These are phyloP conservation scores for Abrostola tripartita DNA, from an alignment of 2,888 invertebrate species.

Conservation along the genomic window DNA sequence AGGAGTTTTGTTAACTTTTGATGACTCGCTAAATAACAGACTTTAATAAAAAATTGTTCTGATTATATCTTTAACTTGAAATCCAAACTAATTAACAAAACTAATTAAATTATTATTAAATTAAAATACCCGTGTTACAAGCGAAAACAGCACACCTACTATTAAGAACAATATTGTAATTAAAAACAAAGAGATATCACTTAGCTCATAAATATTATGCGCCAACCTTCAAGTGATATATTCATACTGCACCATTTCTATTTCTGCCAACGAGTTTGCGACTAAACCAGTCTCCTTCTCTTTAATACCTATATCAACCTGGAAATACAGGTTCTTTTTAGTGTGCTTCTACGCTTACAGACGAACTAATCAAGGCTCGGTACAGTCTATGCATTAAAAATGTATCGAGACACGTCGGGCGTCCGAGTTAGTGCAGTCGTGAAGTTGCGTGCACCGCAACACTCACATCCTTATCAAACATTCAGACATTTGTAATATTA, in stretches of 20 bases:
- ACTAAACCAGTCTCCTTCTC: background rate
- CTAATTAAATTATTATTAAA: too few species aligned
- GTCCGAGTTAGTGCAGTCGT: conserved; percentile 55
- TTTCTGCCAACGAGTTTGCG: background rate
- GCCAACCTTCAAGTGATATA: too few species aligned
- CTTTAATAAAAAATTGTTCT: too few species aligned
- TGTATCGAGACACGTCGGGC: conserved; percentile 59
- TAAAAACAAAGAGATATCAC: too few species aligned
- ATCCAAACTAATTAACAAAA: too few species aligned
- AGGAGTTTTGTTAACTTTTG: too few species aligned
- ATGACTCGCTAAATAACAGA: too few species aligned
- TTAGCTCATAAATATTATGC: too few species aligned
- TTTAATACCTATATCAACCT: background rate
- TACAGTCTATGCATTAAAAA: conserved; percentile 62
- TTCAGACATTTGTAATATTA: conserved; percentile 66
- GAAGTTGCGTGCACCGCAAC: conserved; percentile 64
- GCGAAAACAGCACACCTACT: too few species aligned
- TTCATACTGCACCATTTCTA: background rate
- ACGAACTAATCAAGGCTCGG: conserved; percentile 52
- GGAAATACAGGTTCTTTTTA: background rate
- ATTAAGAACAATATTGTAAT: too few species aligned
- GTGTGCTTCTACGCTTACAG: conserved; percentile 19
- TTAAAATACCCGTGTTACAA: too few species aligned
- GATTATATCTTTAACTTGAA: too few species aligned
- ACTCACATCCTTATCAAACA: conserved; percentile 62